Conservation (phyloP, 2,888 invertebrate species). For the Plebejus anna region DNA sequence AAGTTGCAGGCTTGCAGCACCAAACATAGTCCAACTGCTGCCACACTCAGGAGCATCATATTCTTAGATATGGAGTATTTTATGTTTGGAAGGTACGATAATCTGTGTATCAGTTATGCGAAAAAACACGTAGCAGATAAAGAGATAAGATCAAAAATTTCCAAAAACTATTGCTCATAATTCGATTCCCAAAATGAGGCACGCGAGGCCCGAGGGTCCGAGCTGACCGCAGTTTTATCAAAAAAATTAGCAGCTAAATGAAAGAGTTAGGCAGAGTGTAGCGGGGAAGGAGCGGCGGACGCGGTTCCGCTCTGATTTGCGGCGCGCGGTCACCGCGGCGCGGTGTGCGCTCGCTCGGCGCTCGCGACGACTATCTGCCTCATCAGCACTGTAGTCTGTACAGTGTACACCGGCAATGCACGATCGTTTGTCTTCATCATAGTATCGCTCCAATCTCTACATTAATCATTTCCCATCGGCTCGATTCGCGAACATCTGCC, state of each 20-base stretch:
- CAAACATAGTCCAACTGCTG: background rate
- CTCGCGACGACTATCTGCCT: background rate
- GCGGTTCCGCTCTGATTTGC: constrained; percentile 40
- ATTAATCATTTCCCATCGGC: background rate
- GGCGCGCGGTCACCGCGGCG: constrained; percentile 27
- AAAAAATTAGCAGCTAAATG: background rate
- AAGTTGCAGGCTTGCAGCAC: background rate
- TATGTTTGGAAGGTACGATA: background rate
- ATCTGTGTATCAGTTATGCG: background rate
- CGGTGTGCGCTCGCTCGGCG: background rate
- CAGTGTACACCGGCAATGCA: background rate
- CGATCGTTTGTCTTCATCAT: background rate
- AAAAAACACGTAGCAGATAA: background rate
- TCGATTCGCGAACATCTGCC: background rate
- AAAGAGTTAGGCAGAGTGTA: constrained; percentile 1
- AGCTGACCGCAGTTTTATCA: background rate
- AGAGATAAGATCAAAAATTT: background rate
- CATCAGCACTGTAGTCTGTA: background rate
- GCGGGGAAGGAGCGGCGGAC: constrained; percentile 27
- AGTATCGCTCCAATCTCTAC: background rate
- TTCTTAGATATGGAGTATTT: background rate
- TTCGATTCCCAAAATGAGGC: background rate
- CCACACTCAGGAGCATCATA: background rate
- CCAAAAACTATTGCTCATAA: background rate
- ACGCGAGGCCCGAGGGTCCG: background rate